Conservation (phyloP, 1,140 invertebrate genomes). For the Mya arenaria region DNA sequence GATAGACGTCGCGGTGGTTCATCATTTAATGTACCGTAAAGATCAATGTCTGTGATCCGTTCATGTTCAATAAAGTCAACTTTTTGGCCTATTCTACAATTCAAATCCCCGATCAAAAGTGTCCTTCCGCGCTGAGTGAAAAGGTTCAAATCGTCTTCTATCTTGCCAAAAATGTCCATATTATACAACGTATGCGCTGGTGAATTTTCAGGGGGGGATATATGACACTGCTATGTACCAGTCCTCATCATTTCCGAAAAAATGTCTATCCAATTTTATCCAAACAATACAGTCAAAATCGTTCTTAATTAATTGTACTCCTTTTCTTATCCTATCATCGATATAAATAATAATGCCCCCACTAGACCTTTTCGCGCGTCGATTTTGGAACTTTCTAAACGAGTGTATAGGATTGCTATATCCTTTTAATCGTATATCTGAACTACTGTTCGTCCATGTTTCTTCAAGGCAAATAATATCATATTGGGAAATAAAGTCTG, state of each 20-base stretch:
- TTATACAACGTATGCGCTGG: not conserved
- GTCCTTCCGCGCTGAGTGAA: not conserved
- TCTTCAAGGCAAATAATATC: not conserved
- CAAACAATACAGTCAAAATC: constrained; percentile 15
- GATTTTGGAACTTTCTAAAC: not conserved
- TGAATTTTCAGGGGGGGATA: not conserved
- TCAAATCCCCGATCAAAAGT: not conserved
- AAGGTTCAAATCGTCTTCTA: not conserved
- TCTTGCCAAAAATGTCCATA: not conserved
- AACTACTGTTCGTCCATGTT: not conserved
- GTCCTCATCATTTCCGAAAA: not conserved
- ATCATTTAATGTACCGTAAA: not conserved
- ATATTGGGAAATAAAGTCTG: not conserved
- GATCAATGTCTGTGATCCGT: not conserved
- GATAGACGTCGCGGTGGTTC: not conserved
- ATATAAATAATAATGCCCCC: not conserved
- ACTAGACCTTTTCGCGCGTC: not conserved
- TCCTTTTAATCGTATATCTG: not conserved
- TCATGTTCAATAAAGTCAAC: not conserved
- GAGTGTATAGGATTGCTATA: constrained; percentile 1
- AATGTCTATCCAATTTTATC: constrained; percentile 3
- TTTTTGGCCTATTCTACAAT: not conserved
- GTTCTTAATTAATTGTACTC: not conserved
- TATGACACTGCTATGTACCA: not conserved
- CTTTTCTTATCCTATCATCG: not conserved